phyloP scores from a whole-genome alignment of 1,140 invertebrate species.

The Eriosoma lanigerum region DNA sequence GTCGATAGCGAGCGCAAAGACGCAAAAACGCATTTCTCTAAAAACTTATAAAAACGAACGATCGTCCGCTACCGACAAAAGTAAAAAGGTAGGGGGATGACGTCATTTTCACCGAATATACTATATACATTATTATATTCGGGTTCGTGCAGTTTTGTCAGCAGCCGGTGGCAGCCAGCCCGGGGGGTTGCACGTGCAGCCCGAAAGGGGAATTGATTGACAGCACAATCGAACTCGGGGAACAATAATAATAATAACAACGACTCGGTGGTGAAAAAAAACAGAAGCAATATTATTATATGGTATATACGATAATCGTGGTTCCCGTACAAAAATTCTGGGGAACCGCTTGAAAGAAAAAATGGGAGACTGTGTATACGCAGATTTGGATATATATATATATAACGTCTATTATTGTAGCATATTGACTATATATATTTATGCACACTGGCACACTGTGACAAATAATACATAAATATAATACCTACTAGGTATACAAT shows the following conservation, averaged over 20 bases:
- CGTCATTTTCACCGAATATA: not conserved
- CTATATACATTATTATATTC: not conserved
- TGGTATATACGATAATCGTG: not conserved
- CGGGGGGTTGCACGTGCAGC: slow-evolving; percentile 1
- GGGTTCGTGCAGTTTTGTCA: slow-evolving; percentile 6
- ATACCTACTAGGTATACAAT: too few species aligned
- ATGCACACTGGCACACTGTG: too few species aligned
- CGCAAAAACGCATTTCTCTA: not conserved
- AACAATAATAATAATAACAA: slow-evolving; percentile 34
- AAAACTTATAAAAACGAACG: slow-evolving; percentile 20
- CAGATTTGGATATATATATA: too few species aligned
- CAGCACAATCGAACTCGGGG: slow-evolving; percentile 36
- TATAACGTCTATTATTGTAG: too few species aligned
- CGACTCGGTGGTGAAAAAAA: slow-evolving; percentile 16
- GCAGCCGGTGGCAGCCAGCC: not conserved
- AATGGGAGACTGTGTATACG: not conserved
- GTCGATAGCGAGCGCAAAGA: not conserved
- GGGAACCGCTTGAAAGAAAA: not conserved
- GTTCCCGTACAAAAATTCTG: not conserved
- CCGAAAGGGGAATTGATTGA: slow-evolving; percentile 28
- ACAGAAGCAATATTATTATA: slow-evolving; percentile 13
- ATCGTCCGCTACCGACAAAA: not conserved
- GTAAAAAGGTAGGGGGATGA: slow-evolving; percentile 13
- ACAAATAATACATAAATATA: too few species aligned
- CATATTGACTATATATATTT: too few species aligned